Conservation (phyloP, 2,888 invertebrate species). For the Drosophila meridionalis region DNA sequence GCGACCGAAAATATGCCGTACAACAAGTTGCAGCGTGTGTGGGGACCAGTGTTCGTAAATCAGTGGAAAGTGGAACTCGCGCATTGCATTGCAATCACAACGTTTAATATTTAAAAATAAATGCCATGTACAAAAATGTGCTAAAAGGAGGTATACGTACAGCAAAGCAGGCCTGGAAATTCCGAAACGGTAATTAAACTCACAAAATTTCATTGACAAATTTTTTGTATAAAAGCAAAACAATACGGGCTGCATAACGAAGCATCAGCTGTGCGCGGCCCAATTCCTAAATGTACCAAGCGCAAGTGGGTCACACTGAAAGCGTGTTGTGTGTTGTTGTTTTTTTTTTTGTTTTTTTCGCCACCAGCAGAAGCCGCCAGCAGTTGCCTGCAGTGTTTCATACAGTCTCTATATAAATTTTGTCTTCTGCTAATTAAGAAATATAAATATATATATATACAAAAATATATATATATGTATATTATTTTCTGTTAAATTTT, state of each 20-base stretch:
- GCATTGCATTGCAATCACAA: slow-evolving; percentile 13
- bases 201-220: slow-evolving; percentile 24
- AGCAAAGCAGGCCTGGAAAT: slow-evolving; percentile 81
- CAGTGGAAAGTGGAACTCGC: neutral
- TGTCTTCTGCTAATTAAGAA: slow-evolving; percentile 22
- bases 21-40: slow-evolving; percentile 10
- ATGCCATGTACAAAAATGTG: slow-evolving; percentile 77
- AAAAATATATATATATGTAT: slow-evolving; percentile 2
- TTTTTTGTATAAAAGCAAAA: slow-evolving; percentile 4
- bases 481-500: slow-evolving; percentile 28
- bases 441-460: slow-evolving; percentile 2
- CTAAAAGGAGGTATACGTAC: slow-evolving; percentile 77
- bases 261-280: slow-evolving; percentile 59
- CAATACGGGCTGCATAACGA: slow-evolving; percentile 36
- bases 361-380: slow-evolving; percentile 49
- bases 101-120: slow-evolving; percentile 20
- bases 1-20: neutral
- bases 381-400: slow-evolving; percentile 54
- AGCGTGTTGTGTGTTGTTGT: slow-evolving; percentile 55
- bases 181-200: slow-evolving; percentile 75
- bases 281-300: slow-evolving; percentile 46
- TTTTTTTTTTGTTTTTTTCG: slow-evolving; percentile 36
- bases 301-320: slow-evolving; percentile 56
- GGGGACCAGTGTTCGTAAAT: slow-evolving; percentile 33
- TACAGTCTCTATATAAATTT: slow-evolving; percentile 17